Base-by-base conservation (phyloP, 2,113 vertebrate genomes). In the Epinephelus fuscoguttatus region DNA sequence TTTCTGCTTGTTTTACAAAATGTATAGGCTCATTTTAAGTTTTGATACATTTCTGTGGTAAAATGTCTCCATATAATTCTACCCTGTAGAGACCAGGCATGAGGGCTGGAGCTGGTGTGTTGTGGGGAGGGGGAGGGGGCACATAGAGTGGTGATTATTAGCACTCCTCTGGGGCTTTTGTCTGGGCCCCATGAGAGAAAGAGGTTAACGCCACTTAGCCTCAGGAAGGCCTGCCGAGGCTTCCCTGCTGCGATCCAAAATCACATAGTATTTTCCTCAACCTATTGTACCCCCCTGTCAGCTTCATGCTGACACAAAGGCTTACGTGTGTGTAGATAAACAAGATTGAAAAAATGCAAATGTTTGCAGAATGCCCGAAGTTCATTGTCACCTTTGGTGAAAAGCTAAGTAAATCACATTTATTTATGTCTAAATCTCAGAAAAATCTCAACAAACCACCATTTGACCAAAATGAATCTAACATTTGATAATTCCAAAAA, bases 191-290 rank as follows among this genome's bases (percentile, higher is more conserved):
- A 87, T 76, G 94, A 94, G 94, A 84, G 75, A 92, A 91, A 68
- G 84, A 93, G 94, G 94, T 95, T 94, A 95, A 95, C 70, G 92
- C 91, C 93, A 95, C 94, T 95, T 95, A 94, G 94, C 94, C 94
- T 83, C 71, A 78, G 92, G 94, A 89, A 81, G 78, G 87, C 82
- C 77, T 53, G 68, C 72, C 23, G 57, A 70, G 73, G 66, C 70
- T 76, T 56, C 59, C 62, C 67, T 63, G 67, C 78, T 70, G 79
- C 6, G 15, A 83, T 85, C 47, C 40, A 70, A 84, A 90, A 93
- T 92, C 92, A 88, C 88, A 91, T 87, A 80, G 37, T 71, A 84
- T 89, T 89, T 88, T 56, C 76, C 6, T 84, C 84, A 86, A 73
- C 12, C 68, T 17, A 19, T 78, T 55, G 2, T 3, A 4, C 9